Conservation (phyloP, 2,888 invertebrate genomes). For the Tineola bisselliella region DNA sequence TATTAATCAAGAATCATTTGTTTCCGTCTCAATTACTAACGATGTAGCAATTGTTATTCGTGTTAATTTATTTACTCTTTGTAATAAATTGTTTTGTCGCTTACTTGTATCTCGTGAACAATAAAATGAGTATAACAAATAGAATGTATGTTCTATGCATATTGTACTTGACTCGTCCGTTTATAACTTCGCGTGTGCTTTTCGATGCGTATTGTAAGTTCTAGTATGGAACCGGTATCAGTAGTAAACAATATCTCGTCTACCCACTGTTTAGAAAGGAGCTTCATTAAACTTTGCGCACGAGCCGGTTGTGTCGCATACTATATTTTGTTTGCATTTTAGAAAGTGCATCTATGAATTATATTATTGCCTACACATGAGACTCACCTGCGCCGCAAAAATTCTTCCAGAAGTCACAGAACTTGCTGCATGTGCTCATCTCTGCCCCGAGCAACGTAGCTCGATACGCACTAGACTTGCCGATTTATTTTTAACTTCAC, state of each 20-base stretch:
- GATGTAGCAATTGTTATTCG: neutral
- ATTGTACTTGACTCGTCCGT: neutral
- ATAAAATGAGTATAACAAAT: neutral
- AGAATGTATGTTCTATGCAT: neutral
- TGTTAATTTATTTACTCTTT: neutral
- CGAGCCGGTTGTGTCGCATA: neutral
- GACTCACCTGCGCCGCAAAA: slow-evolving; percentile 61
- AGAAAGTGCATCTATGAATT: neutral
- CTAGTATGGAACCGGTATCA: neutral
- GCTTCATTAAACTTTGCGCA: neutral
- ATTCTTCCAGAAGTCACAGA: slow-evolving; percentile 63
- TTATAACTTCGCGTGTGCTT: neutral
- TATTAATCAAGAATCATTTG: neutral
- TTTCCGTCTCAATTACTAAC: neutral
- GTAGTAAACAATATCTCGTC: neutral
- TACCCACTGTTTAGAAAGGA: slow-evolving; percentile 6
- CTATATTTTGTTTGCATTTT: neutral
- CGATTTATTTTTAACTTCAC: slow-evolving; percentile 58
- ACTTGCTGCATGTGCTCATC: slow-evolving; percentile 64
- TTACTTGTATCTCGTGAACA: slow-evolving; percentile 1
- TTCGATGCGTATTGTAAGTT: neutral
- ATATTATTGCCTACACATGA: slow-evolving; percentile 10
- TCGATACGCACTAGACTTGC: slow-evolving; percentile 26
- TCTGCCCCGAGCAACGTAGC: slow-evolving; percentile 23
- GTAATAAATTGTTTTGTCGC: neutral